Conservation (phyloP, 1,140 invertebrate genomes). For the Penaeus chinensis region DNA sequence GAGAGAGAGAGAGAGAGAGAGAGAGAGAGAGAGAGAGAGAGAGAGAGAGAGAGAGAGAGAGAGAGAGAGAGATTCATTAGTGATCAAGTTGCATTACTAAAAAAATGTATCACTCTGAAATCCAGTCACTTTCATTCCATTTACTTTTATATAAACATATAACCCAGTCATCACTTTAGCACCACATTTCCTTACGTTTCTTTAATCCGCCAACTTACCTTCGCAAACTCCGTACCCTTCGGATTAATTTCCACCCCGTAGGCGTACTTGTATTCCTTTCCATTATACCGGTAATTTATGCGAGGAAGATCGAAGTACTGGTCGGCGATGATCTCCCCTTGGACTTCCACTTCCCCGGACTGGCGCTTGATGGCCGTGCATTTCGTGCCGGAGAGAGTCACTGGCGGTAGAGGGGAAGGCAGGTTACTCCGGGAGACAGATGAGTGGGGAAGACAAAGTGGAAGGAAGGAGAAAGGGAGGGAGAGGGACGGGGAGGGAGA, state of each 20-base stretch:
- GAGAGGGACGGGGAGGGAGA: too few relatives aligned
- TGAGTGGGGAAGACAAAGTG: too few relatives aligned
- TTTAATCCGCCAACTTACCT: slow-evolving; percentile 1
- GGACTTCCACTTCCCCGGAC: slow-evolving; percentile 9
- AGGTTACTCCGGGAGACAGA: not conserved
- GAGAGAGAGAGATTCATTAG: too few relatives aligned
- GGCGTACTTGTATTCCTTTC: slow-evolving; percentile 40
- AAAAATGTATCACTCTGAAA: too few relatives aligned
- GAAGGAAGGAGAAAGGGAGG: too few relatives aligned
- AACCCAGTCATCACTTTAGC: not conserved
- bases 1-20: too few relatives aligned
- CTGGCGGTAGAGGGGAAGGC: not conserved
- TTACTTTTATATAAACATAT: not conserved
- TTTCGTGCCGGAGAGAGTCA: slow-evolving; percentile 38
- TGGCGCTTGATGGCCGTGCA: slow-evolving; percentile 35
- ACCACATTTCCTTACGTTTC: not conserved
- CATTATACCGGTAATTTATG: slow-evolving; percentile 53
- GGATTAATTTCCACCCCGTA: slow-evolving; percentile 44
- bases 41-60: too few relatives aligned
- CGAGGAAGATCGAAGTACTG: slow-evolving; percentile 44
- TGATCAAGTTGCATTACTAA: too few relatives aligned
- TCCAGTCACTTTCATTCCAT: not conserved
- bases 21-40: too few relatives aligned
- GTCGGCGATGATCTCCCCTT: slow-evolving; percentile 23
- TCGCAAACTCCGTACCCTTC: slow-evolving; percentile 23